These are phyloP conservation scores for Drymodes brunneopygia DNA, from an alignment of 2,113 vertebrate species.

Conservation along the genomic window DNA sequence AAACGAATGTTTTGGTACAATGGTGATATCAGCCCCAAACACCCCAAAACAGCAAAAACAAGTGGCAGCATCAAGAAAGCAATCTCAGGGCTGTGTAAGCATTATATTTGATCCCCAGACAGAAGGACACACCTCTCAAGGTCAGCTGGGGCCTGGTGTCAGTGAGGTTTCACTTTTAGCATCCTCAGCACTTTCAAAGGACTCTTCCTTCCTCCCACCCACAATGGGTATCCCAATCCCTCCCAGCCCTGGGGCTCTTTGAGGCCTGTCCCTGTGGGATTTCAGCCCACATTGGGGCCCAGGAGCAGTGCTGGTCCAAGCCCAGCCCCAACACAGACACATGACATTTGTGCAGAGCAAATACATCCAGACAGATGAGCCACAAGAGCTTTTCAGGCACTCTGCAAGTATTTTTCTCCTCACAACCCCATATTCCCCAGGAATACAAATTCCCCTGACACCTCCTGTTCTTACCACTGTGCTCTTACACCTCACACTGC, in stretches of 20 bases:
- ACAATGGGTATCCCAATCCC: background rate
- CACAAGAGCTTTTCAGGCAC: fast-evolving
- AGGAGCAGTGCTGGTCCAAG: background rate
- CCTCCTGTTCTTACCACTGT: background rate
- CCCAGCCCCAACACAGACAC: background rate
- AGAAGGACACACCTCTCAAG: fast-evolving
- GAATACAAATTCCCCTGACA: background rate
- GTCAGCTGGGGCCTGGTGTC: background rate
- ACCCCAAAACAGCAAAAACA: background rate
- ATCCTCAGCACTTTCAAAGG: background rate
- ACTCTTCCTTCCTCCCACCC: background rate
- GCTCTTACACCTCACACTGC: background rate
- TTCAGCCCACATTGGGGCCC: background rate
- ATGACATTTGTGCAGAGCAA: background rate
- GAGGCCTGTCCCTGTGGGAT: background rate
- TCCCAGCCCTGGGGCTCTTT: background rate
- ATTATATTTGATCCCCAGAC: background rate
- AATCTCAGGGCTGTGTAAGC: background rate
- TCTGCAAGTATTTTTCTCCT: background rate
- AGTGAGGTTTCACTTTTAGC: background rate
- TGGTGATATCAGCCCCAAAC: background rate
- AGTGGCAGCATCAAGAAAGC: background rate
- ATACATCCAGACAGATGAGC: fast-evolving
- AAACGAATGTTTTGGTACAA: background rate
- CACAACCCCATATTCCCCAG: background rate